Conservation (phyloP, 2,888 invertebrate genomes). For the Oxycera nigricornis region DNA sequence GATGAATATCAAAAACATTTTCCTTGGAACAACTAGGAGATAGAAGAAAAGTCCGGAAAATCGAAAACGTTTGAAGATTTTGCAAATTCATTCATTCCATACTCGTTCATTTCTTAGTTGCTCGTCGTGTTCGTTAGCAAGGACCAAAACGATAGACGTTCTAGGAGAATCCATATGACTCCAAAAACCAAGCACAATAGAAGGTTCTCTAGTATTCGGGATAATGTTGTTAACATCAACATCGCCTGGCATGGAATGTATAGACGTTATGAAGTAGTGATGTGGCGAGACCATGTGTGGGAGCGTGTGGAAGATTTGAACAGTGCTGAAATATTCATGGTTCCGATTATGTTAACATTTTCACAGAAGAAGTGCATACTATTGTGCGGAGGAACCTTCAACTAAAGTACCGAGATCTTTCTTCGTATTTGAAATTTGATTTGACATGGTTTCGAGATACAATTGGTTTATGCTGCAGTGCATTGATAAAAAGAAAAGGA, state of each 20-base stretch:
- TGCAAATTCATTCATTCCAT: neutral
- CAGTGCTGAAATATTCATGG: conserved; percentile 15
- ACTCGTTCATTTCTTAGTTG: neutral
- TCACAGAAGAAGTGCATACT: conserved; percentile 6
- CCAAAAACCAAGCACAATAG: neutral
- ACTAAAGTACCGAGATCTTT: too few relatives aligned
- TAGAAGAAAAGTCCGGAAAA: neutral
- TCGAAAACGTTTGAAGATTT: neutral
- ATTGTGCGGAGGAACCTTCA: neutral
- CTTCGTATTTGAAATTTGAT: too few relatives aligned
- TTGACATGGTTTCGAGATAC: too few relatives aligned
- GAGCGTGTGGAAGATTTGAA: neutral
- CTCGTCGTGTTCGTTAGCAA: neutral
- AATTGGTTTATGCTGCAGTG: too few relatives aligned
- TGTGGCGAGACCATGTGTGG: neutral
- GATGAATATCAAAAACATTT: too few relatives aligned
- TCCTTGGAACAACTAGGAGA: too few relatives aligned
- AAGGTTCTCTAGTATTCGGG: neutral
- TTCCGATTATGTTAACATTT: conserved; percentile 18
- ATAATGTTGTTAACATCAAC: neutral
- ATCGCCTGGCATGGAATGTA: too few relatives aligned
- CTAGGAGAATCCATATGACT: neutral
- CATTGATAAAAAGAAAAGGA: too few relatives aligned
- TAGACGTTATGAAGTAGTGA: too few relatives aligned
- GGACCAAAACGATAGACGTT: neutral